Base-by-base conservation (phyloP, 2,888 invertebrate genomes). In the Monopis laevigella region DNA sequence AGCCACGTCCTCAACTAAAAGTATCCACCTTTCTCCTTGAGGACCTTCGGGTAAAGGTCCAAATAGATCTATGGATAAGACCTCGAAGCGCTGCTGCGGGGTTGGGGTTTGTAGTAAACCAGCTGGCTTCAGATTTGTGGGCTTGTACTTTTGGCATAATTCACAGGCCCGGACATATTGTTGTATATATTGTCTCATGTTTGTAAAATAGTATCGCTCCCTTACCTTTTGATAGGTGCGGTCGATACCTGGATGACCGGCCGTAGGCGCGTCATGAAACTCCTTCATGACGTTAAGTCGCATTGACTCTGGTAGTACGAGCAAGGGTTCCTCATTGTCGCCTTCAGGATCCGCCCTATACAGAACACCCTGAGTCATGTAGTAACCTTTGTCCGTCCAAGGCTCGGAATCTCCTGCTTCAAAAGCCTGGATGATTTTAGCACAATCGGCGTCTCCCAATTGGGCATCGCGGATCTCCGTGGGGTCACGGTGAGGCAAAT, bases 111-210 rank as follows among this genome's bases (percentile, higher is more conserved):
- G 55, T 2, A 59, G 14, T 1, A 61, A 35, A 2, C 58, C 59
- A 0, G 58, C 44, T 1, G 61, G 59, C 41, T 58, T 62, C 4
- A 43, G 11, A 39, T 62, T 61, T 0, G 27, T 45, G 3, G 51
- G 29, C 43, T 61, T 61, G 28, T 56, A 61, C 3, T 50, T 17
- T 38, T 60, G 59, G 41, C 59, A 59, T 12, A 50, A 43, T 0
- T 41, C 14, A 40, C 55, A 55, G 2, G 40, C 30, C 13, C 43
- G 42, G 2, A 56, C 40, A 26, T 55, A 49, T 0, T 49, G 42
- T 1, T 30, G 19, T 2, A 56, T 44, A 4, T 44, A 48, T 3
- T 39, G 29, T 7, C 48, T 13, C 51, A 57, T 50, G 2, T 45
- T 47, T 6, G 45, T 14, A 48, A 50, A 55, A 30, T 42, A 54